A percentile compares a stretch with the other conserved stretches of the same genome.
These are phyloP conservation scores for Lagopus leucura DNA, from an alignment of 2,113 vertebrate species.

Conservation along the genomic window DNA sequence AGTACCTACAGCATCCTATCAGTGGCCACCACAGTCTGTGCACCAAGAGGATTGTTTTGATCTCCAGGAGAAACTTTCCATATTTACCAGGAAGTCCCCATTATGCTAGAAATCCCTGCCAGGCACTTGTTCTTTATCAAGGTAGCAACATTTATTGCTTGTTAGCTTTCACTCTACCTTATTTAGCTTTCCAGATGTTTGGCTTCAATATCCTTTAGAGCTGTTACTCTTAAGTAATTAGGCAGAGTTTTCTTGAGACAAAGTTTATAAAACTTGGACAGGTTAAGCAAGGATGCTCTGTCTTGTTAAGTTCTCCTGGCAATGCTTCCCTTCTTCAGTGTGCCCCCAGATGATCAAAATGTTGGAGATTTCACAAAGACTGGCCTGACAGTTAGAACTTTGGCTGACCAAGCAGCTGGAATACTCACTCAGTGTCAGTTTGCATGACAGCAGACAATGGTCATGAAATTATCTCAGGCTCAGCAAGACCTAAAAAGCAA, in stretches of 20 bases:
- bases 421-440: neutral
- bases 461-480: neutral
- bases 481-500: neutral
- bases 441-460: neutral
- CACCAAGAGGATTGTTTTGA: neutral
- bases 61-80: neutral
- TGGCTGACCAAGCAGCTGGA: neutral
- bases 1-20: neutral
- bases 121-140: neutral
- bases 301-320: neutral
- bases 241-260: neutral
- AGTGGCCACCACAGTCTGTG: neutral
- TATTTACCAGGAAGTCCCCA: neutral
- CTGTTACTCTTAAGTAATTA: neutral
- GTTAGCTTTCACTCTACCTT: neutral
- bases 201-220: neutral
- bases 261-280: neutral
- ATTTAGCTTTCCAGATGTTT: neutral
- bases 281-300: neutral
- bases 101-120: neutral
- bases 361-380: neutral
- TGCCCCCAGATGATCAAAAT: neutral
- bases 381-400: neutral
- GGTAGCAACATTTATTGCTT: neutral
- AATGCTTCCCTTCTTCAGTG: neutral